These are phyloP conservation scores for Buceros bicornis DNA, from an alignment of 2,797 vertebrate genomes.

Conservation along the genomic window DNA sequence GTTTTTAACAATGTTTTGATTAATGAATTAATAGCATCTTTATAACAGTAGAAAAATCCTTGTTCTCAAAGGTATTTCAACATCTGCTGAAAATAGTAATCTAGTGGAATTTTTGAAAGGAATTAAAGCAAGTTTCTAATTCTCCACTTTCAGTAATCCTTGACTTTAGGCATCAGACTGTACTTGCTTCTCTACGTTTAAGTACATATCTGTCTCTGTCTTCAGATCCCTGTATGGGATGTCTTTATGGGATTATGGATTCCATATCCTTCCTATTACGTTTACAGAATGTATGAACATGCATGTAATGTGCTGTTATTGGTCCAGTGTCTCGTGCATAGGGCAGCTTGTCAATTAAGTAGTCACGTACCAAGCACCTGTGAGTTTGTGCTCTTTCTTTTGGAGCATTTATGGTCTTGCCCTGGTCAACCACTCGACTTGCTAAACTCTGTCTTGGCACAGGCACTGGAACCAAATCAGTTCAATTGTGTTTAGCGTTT, in stretches of 20 bases:
- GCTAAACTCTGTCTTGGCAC: not conserved
- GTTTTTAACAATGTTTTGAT: not conserved
- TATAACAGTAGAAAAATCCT: not conserved
- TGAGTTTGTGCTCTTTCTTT: not conserved
- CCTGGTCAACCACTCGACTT: not conserved
- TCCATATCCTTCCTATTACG: not conserved
- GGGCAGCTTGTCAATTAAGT: not conserved
- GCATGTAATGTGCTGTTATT: not conserved
- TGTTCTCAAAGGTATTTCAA: not conserved
- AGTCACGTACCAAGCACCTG: not conserved
- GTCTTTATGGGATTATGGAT: not conserved
- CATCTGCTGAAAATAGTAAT: not conserved
- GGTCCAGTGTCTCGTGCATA: not conserved
- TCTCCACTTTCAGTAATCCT: not conserved
- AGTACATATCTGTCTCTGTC: not conserved
- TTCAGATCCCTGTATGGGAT: not conserved
- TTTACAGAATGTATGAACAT: not conserved
- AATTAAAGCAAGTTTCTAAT: not conserved
- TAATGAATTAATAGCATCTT: not conserved
- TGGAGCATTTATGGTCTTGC: not conserved
- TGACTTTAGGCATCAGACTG: not conserved
- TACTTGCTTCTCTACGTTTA: not conserved
- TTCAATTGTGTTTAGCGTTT: conserved; percentile 6
- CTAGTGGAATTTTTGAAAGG: not conserved
- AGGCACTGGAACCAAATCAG: not conserved